These are phyloP conservation scores for Glyphotaelius pellucidus DNA, from an alignment of 2,888 invertebrate species.

Conservation along the genomic window DNA sequence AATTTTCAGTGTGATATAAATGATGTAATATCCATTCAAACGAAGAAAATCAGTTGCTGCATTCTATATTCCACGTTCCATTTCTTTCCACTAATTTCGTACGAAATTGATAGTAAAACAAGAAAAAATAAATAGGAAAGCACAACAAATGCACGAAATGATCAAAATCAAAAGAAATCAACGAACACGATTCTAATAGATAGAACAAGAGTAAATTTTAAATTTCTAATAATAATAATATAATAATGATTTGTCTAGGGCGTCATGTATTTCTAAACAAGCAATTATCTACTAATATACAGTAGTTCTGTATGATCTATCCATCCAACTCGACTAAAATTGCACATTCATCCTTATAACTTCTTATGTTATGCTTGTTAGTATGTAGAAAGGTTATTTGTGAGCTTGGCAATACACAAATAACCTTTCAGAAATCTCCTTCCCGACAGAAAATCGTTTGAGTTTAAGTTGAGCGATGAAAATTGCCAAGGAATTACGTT, in stretches of 20 bases:
- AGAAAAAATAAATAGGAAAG: neutral
- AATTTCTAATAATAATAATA: neutral
- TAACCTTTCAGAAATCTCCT: neutral
- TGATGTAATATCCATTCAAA: no score
- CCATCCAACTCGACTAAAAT: neutral
- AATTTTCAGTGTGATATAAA: neutral
- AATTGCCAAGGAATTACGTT: slow-evolving; percentile 21
- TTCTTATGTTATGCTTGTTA: neutral
- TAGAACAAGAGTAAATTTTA: neutral
- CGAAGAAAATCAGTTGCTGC: neutral
- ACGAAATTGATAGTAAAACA: neutral
- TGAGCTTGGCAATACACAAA: neutral
- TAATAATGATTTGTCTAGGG: no score
- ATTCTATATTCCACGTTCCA: neutral
- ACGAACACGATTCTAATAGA: no score
- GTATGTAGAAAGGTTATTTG: neutral
- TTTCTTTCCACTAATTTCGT: no score
- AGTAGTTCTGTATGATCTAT: neutral
- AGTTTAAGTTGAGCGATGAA: slow-evolving; percentile 12
- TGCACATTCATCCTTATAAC: neutral
- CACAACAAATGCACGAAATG: neutral
- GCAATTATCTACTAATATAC: neutral
- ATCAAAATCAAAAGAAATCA: neutral
- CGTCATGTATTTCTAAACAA: neutral
- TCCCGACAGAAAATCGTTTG: slow-evolving; percentile 8